Conservation (phyloP, 2,797 vertebrate species). For the Syngnathus rostellatus region DNA sequence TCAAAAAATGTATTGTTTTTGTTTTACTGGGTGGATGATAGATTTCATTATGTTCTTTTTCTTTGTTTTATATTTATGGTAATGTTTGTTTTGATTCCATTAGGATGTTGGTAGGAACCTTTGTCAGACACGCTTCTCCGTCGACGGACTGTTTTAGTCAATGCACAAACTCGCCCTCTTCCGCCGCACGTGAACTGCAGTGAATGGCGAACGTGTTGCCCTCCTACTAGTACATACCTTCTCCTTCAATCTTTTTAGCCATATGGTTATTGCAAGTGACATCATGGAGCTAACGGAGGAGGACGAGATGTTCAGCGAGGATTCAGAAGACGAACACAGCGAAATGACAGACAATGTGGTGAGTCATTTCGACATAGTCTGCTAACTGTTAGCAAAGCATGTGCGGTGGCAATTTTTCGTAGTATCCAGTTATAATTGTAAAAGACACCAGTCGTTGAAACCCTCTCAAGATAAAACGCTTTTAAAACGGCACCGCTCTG, state of each 20-base stretch:
- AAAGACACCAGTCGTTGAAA: background rate
- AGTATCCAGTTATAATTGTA: background rate
- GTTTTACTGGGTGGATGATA: too few species aligned
- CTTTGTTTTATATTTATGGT: background rate
- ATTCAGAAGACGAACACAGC: conserved; percentile 58
- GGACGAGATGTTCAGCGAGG: conserved; percentile 42
- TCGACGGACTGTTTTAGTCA: conserved; percentile 10
- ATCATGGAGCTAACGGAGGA: conserved; percentile 55
- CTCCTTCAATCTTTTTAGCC: accelerated
- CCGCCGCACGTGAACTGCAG: conserved; percentile 45
- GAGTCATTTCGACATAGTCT: conserved; percentile 21
- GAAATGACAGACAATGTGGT: conserved; percentile 67
- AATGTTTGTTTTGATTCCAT: background rate
- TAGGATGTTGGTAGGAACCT: conserved; percentile 23
- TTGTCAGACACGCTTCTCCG: background rate
- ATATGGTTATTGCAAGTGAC: conserved; percentile 25
- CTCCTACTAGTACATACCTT: too few species aligned
- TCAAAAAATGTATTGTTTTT: too few species aligned
- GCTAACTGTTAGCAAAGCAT: conserved; percentile 19
- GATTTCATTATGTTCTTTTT: background rate
- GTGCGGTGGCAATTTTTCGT: background rate
- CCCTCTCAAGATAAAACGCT: background rate
- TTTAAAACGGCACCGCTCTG: background rate
- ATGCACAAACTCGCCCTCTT: conserved; percentile 4
- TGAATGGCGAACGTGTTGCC: conserved; percentile 21